Conservation (phyloP, 2,113 vertebrate genomes). For the Lepidothrix coronata region DNA sequence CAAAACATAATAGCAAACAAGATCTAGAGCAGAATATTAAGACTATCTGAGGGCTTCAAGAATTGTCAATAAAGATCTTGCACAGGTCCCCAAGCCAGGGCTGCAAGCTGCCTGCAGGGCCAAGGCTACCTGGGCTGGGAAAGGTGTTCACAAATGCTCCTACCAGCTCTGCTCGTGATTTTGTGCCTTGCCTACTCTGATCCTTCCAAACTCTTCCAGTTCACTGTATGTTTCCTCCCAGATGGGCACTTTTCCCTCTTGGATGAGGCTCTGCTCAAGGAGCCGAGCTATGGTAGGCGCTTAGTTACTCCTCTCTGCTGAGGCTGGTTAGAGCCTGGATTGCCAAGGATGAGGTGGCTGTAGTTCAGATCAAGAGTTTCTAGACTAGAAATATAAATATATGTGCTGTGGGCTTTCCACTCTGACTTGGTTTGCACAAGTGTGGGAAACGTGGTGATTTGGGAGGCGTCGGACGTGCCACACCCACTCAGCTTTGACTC, state of each 20-base stretch:
- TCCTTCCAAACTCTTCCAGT: not conserved
- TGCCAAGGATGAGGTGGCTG: not conserved
- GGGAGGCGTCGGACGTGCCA: not conserved
- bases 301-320: not conserved
- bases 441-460: rapidly evolving
- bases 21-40: slow-evolving; percentile 67
- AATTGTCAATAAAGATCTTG: not conserved
- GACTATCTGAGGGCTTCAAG: not conserved
- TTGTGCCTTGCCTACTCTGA: not conserved
- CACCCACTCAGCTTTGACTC: no score
- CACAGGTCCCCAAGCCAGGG: not conserved
- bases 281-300: not conserved
- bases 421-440: rapidly evolving
- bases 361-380: not conserved
- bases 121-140: not conserved
- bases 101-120: not conserved
- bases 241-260: not conserved
- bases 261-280: not conserved
- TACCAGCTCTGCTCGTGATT: not conserved
- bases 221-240: not conserved
- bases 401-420: not conserved
- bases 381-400: not conserved
- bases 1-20: slow-evolving; percentile 53
- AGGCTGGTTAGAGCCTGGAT: not conserved
- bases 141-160: not conserved